Percentiles rank a stretch among this genome's conserved stretches.
phyloP scores from a whole-genome alignment of 2,797 vertebrate genomes.

The Falco rusticolus region DNA sequence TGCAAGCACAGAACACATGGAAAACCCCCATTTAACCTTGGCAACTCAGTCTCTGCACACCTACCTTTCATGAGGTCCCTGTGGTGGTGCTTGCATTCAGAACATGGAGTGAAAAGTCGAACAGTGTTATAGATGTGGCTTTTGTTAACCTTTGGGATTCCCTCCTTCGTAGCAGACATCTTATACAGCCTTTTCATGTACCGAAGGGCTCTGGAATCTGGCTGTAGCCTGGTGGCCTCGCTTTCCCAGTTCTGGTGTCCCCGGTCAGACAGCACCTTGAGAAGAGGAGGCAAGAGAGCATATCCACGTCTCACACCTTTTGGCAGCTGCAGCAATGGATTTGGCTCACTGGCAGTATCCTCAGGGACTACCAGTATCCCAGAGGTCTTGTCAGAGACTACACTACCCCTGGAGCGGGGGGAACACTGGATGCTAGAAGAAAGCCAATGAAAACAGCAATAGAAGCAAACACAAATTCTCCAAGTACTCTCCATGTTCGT shows the following conservation, averaged over 20 bases:
- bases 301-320: background rate
- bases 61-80: constrained; percentile 48
- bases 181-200: constrained; percentile 93
- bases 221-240: constrained; percentile 71
- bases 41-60: background rate
- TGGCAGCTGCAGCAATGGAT: constrained; percentile 8
- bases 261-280: constrained; percentile 84
- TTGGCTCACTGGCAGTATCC: background rate
- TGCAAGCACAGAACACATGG: background rate
- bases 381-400: background rate
- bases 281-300: constrained; percentile 81
- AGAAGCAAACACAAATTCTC: constrained; percentile 62
- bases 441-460: constrained; percentile 59
- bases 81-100: constrained; percentile 72
- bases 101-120: constrained; percentile 87
- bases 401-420: background rate
- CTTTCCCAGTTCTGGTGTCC: constrained; percentile 66
- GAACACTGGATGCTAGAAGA: background rate
- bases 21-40: accelerated
- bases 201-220: constrained; percentile 85
- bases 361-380: background rate
- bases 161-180: constrained; percentile 82
- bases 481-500: constrained; percentile 65
- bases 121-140: constrained; percentile 88
- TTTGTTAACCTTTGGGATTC: constrained; percentile 76